Base-by-base conservation (phyloP, 2,113 vertebrate genomes). In the Petrocephalus microphthalmus region DNA sequence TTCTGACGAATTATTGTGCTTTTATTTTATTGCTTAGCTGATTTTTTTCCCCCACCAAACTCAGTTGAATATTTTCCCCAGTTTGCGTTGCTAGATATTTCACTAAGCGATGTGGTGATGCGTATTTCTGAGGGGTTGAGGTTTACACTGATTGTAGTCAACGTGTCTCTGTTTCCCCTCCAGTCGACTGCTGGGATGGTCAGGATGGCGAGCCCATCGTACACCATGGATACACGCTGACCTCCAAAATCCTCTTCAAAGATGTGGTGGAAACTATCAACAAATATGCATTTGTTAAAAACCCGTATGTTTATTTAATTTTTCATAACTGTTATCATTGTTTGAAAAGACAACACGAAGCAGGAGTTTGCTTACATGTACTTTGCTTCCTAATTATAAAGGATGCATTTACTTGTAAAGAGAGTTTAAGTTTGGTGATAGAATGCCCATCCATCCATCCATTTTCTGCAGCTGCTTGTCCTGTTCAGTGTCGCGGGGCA, bases 171-270 rank as follows among this genome's bases (percentile, higher is more conserved):
- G 29, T 74, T 51, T 49, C 45, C 22, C 89, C 91, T 87, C 0
- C 93, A 99, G 98, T 99, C 92, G 98, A 99, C 94, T 99, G 98
- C 92, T 99, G 98, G 98, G 98, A 99, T 0, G 98, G 98, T 49
- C 97, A 97, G 0, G 98, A 99, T 0, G 97, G 98, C 0, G 98
- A 99, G 81, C 98, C 98, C 0, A 98, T 99, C 0, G 98, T 99
- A 60, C 98, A 99, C 91, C 98, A 99, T 0, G 98, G 98, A 89
- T 99, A 99, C 94, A 99, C 98, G 0, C 92, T 99, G 90, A 99
- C 98, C 89, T 99, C 98, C 92, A 99, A 99, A 95, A 99, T 99
- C 92, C 97, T 99, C 89, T 99, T 99, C 93, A 98, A 94, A 93
- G 98, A 99, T 0, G 98, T 99, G 84, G 96, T 99, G 0, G 98